Evolutionary conservation across 2,888 invertebrate genomes (phyloP), one percentile per base, ranked within the genome.

Genomic region (Coleophora flavipennella): DNA sequence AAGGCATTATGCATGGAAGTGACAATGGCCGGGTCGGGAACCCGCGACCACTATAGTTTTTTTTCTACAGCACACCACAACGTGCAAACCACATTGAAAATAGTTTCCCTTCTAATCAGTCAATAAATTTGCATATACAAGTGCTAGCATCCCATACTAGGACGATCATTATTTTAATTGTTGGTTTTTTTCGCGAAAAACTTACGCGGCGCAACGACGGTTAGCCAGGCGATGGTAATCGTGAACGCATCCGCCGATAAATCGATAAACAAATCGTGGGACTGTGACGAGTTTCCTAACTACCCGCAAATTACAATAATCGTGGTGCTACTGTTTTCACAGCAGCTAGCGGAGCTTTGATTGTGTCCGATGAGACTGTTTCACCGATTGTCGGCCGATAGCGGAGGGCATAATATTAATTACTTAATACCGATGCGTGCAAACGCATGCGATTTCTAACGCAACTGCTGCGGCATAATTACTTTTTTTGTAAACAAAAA

Each of bases 401-500:
- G 47, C 46, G 51, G 53, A 59, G 62, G 62, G 58, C 61, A 67
- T 20, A 6, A 3, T 66, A 72, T 77, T 80, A 79, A 83, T 83
- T 80, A 73, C 74, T 76, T 74, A 77, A 81, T 77, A 73, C 74
- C 68, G 67, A 79, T 81, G 83, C 81, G 81, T 80, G 76, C 61
- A 71, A 65, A 66, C 59, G 64, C 60, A 66, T 69, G 63, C 74
- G 73, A 74, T 80, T 78, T 77, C 78, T 78, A 80, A 72, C 73
- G 72, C 72, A 76, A 71, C 57, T 57, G 52, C 42, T 62, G 20
- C 20, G 20, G 20, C 20, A 20, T 62, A 76, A 78, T 80, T 80
- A 72, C 46, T 74, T 78, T 77, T 73, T 67, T 67, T 67, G 62
- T 62, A 62, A 59, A 62, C 60, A 53, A 66, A 68, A 70, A 74